Percentiles rank a stretch among this genome's conserved stretches.
Conservation (phyloP, 2,888 invertebrate species). For the Candidula unifasciata region DNA sequence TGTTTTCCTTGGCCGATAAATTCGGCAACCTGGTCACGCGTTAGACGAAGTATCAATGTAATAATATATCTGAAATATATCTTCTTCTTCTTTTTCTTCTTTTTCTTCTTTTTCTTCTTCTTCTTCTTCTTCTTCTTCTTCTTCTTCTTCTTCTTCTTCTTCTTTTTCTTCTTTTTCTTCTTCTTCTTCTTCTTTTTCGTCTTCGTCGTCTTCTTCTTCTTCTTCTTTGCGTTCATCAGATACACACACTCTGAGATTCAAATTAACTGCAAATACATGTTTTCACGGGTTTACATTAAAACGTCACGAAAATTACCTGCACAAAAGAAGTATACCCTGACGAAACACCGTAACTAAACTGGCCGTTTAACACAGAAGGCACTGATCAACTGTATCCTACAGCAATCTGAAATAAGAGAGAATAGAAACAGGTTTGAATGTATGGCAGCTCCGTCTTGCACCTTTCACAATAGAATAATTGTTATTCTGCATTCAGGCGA, state of each 20-base stretch:
- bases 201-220: not conserved
- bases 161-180: too few relatives aligned
- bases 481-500: not conserved
- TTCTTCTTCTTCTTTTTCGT: too few relatives aligned
- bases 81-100: too few relatives aligned
- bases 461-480: not conserved
- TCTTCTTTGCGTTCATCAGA: not conserved
- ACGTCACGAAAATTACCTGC: not conserved
- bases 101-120: too few relatives aligned
- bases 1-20: too few relatives aligned
- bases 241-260: too few relatives aligned
- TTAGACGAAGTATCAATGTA: too few relatives aligned
- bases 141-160: too few relatives aligned
- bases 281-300: not conserved
- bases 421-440: not conserved
- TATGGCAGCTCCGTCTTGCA: not conserved
- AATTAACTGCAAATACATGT: not conserved
- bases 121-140: too few relatives aligned
- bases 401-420: constrained; percentile 14
- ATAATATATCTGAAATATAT: too few relatives aligned
- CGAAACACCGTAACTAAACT: not conserved
- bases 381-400: not conserved
- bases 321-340: not conserved
- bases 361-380: not conserved
- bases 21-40: too few relatives aligned